Evolutionary conservation across 2,888 invertebrate species (phyloP), one percentile per base, ranked within the genome.

Genomic region (Lissonota sp.): DNA sequence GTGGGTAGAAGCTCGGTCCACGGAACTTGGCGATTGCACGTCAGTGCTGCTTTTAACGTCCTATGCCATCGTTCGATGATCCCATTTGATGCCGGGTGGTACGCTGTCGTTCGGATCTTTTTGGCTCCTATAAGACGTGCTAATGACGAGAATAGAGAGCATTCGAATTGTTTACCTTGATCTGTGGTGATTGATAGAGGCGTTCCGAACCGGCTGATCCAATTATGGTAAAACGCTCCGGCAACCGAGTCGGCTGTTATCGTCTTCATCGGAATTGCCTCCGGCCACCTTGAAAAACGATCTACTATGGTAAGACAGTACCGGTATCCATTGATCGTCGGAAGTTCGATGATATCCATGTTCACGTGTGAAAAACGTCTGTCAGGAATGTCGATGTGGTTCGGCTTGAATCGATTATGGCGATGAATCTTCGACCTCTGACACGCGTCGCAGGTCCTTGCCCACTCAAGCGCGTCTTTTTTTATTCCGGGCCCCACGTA

Each of bases 361-460:
- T 73, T 53, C 0, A 73, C 44, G 12, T 64, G 73, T 7, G n/a
- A 12, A 6, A 60, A 71, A 8, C 71, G 71, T 1, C 37, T 6
- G 1, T 60, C 60, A 7, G 71, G 60, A 2, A 71, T 10, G 12
- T 57, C 58, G 7, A 71, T 58, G 16, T 71, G 40, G 37, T 57
- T 46, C 8, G 46, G 58, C 0, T 44, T 4, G 5, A 60, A 10
- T 37, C 63, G 70, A 16, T 85, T 87, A 81, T 90, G 90, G 5
- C 88, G 82, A 0, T 80, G 60, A 6, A 90, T 72, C 74, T 92
- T 91, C 2, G 84, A 67, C 16, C 80, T 74, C 73, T 91, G 91
- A 75, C 90, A 91, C 0, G 82, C 49, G 0, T 85, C 14, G 78
- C 91, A 92, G 1, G 83, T 70, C 14, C 84, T 74, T 0, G 87